phyloP scores from a whole-genome alignment of 1,140 invertebrate genomes.

The Eufriesea mexicana region DNA sequence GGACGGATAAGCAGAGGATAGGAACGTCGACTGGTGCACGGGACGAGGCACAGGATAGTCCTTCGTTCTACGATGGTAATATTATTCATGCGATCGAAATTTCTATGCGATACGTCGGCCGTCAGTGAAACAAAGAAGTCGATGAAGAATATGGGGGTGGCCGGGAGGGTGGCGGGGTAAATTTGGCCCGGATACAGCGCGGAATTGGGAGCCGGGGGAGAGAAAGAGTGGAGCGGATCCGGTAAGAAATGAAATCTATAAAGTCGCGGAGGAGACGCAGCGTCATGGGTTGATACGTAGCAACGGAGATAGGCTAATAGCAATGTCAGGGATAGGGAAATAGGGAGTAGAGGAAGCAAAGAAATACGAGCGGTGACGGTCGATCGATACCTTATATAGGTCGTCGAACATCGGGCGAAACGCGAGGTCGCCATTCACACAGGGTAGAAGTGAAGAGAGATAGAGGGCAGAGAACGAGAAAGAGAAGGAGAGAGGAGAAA shows the following conservation, averaged over 20 bases:
- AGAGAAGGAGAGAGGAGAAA: neutral
- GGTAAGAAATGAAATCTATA: slow-evolving; percentile 48
- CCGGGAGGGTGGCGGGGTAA: neutral
- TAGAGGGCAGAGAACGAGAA: neutral
- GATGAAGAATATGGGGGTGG: neutral
- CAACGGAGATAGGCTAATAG: slow-evolving; percentile 38
- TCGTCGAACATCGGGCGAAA: slow-evolving; percentile 18
- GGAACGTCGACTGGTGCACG: neutral
- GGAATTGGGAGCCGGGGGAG: neutral
- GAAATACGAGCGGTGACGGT: slow-evolving; percentile 47
- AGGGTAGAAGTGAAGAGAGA: neutral
- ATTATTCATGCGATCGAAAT: slow-evolving; percentile 35
- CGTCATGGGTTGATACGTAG: slow-evolving; percentile 21
- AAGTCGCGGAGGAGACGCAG: slow-evolving; percentile 19
- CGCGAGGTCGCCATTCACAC: neutral
- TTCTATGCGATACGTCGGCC: slow-evolving; percentile 8
- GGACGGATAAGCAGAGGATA: neutral
- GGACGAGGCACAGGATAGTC: neutral
- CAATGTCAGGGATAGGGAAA: slow-evolving; percentile 46
- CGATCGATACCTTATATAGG: slow-evolving; percentile 47
- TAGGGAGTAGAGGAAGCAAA: slow-evolving; percentile 32
- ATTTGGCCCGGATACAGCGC: slow-evolving; percentile 15
- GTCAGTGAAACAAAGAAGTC: slow-evolving; percentile 7
- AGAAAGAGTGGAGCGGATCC: neutral
- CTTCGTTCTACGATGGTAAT: slow-evolving; percentile 5